These are phyloP conservation scores for Eupithecia dodoneata DNA, from an alignment of 2,888 invertebrate species.

Conservation along the genomic window DNA sequence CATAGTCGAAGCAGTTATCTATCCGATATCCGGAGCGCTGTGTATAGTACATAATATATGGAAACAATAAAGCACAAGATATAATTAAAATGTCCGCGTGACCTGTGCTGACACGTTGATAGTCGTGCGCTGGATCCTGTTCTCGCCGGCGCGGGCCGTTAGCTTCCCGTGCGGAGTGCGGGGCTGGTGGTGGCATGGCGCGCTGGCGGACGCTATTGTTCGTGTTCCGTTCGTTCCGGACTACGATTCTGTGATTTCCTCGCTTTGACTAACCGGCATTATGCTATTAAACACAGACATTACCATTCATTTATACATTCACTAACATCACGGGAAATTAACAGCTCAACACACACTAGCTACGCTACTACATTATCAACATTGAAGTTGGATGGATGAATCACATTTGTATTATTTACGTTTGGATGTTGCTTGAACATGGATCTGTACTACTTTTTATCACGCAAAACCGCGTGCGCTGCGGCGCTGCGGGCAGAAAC, in stretches of 20 bases:
- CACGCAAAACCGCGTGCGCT: too few species aligned
- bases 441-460: too few species aligned
- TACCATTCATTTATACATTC: slow-evolving; percentile 34
- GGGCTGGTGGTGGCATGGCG: slow-evolving; percentile 10
- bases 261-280: slow-evolving; percentile 46
- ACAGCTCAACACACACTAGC: not conserved
- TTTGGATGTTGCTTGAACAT: too few species aligned
- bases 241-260: slow-evolving; percentile 52
- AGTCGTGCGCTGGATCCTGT: slow-evolving; percentile 50
- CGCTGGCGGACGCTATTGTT: slow-evolving; percentile 48
- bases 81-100: slow-evolving; percentile 39
- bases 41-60: not conserved
- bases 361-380: not conserved
- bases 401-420: not conserved
- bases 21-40: not conserved
- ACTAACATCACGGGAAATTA: slow-evolving; percentile 26
- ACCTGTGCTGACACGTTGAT: slow-evolving; percentile 46
- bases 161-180: slow-evolving; percentile 58
- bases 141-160: slow-evolving; percentile 52
- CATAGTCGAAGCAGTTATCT: not conserved
- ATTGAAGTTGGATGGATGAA: not conserved
- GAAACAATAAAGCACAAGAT: slow-evolving; percentile 25
- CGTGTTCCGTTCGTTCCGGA: slow-evolving; percentile 60
- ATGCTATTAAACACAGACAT: slow-evolving; percentile 41
- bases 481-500: too few species aligned